Conservation (phyloP, 2,888 invertebrate species). For the Microctonus brassicae region DNA sequence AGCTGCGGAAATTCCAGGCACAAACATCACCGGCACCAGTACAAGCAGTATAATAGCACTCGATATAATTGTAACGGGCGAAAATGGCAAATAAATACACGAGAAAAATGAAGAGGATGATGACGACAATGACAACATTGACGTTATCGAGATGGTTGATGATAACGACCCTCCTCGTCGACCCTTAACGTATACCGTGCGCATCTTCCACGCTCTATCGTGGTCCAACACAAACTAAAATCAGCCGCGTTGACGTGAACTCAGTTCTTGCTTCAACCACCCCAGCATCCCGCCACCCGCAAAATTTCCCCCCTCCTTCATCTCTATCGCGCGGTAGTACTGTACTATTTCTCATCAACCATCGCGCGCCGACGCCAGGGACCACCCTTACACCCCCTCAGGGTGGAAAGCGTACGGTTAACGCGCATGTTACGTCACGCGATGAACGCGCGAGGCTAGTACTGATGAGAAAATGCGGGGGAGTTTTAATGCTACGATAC, state of each 20-base stretch:
- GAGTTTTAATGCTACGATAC: conserved; percentile 33
- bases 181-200: conserved; percentile 59
- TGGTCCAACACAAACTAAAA: conserved; percentile 68
- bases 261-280: conserved; percentile 43
- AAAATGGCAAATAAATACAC: conserved; percentile 13
- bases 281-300: conserved; percentile 44
- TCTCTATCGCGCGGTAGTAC: neutral
- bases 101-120: conserved; percentile 39
- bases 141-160: conserved; percentile 44
- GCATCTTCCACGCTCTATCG: conserved; percentile 64
- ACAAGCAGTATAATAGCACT: conserved; percentile 28
- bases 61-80: conserved; percentile 16
- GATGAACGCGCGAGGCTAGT: conserved; percentile 44
- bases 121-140: conserved; percentile 30
- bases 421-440: conserved; percentile 61
- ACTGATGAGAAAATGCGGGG: conserved; percentile 1
- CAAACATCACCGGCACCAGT: conserved; percentile 40
- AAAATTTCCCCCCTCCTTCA: conserved; percentile 13
- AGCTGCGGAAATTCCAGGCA: conserved; percentile 42
- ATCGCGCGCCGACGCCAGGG: conserved; percentile 50
- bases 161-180: conserved; percentile 45
- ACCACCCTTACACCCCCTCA: conserved; percentile 33
- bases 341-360: conserved; percentile 29
- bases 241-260: conserved; percentile 59
- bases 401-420: conserved; percentile 52